Percentiles rank a stretch among this genome's conserved stretches.
phyloP scores from a whole-genome alignment of 2,888 invertebrate species.

The Magallana nippona region DNA sequence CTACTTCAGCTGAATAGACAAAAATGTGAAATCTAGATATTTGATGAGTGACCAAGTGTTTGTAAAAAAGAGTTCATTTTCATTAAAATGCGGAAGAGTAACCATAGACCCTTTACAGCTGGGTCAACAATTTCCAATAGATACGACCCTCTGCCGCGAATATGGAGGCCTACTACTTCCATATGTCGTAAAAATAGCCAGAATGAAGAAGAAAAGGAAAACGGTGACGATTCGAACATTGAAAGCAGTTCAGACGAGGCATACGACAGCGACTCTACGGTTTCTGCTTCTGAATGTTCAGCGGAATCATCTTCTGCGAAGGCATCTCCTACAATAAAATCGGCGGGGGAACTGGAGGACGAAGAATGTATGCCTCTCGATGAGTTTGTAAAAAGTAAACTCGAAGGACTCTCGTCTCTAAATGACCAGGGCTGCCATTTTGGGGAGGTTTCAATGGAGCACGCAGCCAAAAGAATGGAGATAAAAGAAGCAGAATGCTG shows the following conservation, averaged over 20 bases:
- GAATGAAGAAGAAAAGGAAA: background rate
- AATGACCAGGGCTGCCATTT: background rate
- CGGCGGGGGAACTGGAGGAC: background rate
- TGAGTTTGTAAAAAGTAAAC: background rate
- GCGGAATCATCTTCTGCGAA: background rate
- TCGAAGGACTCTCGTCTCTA: constrained; percentile 9
- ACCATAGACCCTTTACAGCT: background rate
- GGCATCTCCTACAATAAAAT: background rate
- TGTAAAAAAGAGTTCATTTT: background rate
- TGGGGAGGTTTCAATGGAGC: background rate
- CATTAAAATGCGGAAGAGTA: background rate
- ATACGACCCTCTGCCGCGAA: background rate
- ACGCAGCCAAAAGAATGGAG: background rate
- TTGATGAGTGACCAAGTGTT: no score
- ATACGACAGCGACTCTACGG: constrained; percentile 11
- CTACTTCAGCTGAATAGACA: no score
- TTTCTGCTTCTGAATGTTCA: background rate
- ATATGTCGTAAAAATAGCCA: background rate
- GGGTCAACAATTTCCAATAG: background rate
- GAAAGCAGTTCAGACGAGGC: background rate
- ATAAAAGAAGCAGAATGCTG: background rate
- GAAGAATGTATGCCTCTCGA: background rate
- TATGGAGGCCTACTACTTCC: background rate
- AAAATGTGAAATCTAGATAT: no score
- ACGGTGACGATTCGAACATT: background rate